These are phyloP conservation scores for Microcebus murinus DNA, from an alignment of 2,113 vertebrate species.

Conservation along the genomic window DNA sequence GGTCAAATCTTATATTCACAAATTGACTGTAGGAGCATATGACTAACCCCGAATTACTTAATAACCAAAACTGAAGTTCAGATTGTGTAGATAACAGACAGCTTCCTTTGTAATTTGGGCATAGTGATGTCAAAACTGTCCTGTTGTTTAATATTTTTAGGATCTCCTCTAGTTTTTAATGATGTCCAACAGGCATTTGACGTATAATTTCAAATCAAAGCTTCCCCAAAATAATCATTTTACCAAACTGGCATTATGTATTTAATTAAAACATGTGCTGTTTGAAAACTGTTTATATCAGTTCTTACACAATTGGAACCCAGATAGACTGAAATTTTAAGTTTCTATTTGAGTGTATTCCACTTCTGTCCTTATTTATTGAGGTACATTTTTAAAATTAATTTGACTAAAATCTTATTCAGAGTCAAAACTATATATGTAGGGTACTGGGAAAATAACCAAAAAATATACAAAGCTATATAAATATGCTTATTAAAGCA, in stretches of 20 bases:
- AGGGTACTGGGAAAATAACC: background rate
- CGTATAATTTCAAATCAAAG: background rate
- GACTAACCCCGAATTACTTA: background rate
- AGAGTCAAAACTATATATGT: background rate
- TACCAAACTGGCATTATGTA: background rate
- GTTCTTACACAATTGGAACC: background rate
- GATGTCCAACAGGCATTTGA: background rate
- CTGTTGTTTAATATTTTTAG: background rate
- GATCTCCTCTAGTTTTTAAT: background rate
- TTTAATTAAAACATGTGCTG: conserved; percentile 35
- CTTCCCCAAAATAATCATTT: background rate
- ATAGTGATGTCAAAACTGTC: background rate
- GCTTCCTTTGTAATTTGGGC: background rate
- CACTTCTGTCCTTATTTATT: background rate
- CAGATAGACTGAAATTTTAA: background rate
- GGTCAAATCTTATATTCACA: background rate
- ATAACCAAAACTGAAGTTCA: background rate
- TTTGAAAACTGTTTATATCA: background rate
- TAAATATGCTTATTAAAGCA: background rate
- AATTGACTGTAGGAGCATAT: background rate
- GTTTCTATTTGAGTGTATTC: background rate
- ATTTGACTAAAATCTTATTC: background rate
- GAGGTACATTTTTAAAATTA: background rate
- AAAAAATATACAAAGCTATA: background rate
- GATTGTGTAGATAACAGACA: background rate